Conservation (phyloP, 1,140 invertebrate species). For the Nylanderia fulva region DNA sequence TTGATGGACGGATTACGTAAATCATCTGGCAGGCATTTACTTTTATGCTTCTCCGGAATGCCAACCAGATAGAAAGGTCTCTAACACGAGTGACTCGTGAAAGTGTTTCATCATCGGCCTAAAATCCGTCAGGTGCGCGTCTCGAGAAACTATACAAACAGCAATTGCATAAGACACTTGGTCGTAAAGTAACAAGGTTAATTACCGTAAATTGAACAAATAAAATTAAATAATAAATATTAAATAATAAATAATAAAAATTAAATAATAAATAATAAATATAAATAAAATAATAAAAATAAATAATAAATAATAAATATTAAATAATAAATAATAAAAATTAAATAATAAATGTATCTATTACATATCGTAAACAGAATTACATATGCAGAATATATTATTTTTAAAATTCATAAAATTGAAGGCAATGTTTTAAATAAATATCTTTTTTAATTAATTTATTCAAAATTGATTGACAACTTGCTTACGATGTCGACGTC, state of each 20-base stretch:
- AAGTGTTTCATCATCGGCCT: conserved; percentile 36
- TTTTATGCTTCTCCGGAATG: conserved; percentile 33
- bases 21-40: conserved; percentile 61
- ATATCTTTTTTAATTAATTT: neutral
- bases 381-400: neutral
- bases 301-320: no score
- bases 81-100: conserved; percentile 27
- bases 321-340: no score
- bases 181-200: neutral
- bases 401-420: conserved; percentile 10
- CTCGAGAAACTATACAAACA: conserved; percentile 14
- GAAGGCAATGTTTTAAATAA: neutral
- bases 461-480: neutral
- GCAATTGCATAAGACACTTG: neutral
- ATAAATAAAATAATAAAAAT: no score
- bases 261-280: neutral
- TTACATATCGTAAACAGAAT: neutral
- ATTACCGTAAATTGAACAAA: neutral
- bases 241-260: conserved; percentile 5
- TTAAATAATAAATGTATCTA: neutral
- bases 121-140: conserved; percentile 51
- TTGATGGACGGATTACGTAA: conserved; percentile 75
- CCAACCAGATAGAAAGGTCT: conserved; percentile 35
- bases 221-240: conserved; percentile 15
- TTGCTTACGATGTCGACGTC: neutral